Conservation (phyloP, 1,140 invertebrate species). For the Meloidogyne hapla region DNA sequence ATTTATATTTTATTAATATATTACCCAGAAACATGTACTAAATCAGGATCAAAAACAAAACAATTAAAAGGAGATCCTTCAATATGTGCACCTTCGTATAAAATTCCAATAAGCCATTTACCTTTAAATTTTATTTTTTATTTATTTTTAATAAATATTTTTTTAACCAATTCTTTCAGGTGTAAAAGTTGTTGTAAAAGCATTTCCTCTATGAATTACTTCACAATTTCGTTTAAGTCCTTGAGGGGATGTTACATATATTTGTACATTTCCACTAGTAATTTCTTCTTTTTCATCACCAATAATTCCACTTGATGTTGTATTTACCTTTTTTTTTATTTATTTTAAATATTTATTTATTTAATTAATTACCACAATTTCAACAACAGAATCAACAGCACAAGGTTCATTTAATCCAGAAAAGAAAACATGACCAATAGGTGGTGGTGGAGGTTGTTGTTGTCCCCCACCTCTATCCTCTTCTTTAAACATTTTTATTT, state of each 20-base stretch:
- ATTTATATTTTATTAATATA: no score
- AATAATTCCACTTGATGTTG: background rate
- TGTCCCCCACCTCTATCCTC: background rate
- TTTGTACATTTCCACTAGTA: constrained; percentile 37
- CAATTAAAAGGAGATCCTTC: constrained; percentile 93
- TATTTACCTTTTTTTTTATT: background rate
- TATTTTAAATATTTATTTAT: background rate
- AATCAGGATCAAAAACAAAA: constrained; percentile 90
- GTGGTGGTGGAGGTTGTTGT: constrained; percentile 7
- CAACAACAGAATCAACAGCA: constrained; percentile 85
- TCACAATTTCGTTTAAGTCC: constrained; percentile 31
- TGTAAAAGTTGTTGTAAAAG: constrained; percentile 88
- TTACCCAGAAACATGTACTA: constrained; percentile 72
- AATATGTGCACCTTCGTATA: constrained; percentile 90
- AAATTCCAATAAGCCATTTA: constrained; percentile 90
- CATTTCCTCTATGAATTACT: constrained; percentile 73
- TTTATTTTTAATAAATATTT: constrained; percentile 20
- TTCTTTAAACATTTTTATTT: background rate
- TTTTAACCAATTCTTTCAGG: constrained; percentile 83
- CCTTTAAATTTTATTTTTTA: constrained; percentile 62
- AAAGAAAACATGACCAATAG: constrained; percentile 72
- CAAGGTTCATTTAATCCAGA: constrained; percentile 84
- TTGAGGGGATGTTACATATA: constrained; percentile 48
- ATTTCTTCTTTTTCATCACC: background rate
- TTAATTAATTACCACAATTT: constrained; percentile 79